Evolutionary conservation across 2,113 vertebrate genomes (phyloP).

Genomic region (Clarias macrocephalus): DNA sequence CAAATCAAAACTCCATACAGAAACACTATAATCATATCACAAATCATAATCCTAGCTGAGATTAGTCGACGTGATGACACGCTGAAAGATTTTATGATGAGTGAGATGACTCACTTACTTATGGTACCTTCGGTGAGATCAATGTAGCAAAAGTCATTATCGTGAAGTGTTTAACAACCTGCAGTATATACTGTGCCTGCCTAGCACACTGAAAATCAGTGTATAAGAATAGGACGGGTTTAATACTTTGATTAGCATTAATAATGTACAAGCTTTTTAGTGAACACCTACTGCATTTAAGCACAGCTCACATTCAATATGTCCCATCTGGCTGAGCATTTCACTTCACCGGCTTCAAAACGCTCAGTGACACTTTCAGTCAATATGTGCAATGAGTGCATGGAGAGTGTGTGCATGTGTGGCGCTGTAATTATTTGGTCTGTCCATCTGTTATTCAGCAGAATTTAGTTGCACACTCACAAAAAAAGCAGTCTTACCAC

Average conservation of each 20-base stretch:
- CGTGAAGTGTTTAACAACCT: not conserved
- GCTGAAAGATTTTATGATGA: not conserved
- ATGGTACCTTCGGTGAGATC: not conserved
- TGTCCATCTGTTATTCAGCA: constrained; percentile 21
- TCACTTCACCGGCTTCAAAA: constrained; percentile 8
- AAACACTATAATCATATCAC: not conserved
- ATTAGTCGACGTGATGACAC: not conserved
- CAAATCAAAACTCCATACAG: not conserved
- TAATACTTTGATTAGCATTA: not conserved
- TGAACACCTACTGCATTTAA: not conserved
- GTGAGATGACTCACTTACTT: not conserved
- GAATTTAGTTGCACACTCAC: not conserved
- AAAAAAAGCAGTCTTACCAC: not conserved
- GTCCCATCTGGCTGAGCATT: not conserved
- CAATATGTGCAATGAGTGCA: constrained; percentile 9
- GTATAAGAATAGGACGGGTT: not conserved
- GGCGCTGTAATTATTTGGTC: constrained; percentile 6
- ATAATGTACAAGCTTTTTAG: not conserved
- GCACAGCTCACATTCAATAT: not conserved
- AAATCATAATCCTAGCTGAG: not conserved
- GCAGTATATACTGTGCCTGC: not conserved
- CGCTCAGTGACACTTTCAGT: not conserved
- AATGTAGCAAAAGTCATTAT: not conserved
- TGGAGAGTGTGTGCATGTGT: not conserved
- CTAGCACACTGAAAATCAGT: too few relatives aligned